Evolutionary conservation across 2,888 invertebrate species (phyloP), one percentile per base, ranked within the genome.

Genomic region (Netelia melanura): DNA sequence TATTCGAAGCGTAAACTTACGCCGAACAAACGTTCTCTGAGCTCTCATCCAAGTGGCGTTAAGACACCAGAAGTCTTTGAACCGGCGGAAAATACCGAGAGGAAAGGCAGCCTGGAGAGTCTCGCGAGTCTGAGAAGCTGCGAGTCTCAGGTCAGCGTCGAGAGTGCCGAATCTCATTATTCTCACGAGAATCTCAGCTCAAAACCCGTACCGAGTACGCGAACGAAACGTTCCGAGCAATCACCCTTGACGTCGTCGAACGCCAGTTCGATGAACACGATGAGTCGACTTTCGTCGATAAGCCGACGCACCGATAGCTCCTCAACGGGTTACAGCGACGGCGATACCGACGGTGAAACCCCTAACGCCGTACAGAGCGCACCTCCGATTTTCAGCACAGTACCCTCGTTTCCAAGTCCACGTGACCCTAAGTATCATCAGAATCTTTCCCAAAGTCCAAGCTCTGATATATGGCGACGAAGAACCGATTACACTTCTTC

Each of bases 61-160:
- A 85, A 80, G 17, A 79, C 77, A 23, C 83, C 85, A 11, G 88
- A 88, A 92, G 92, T 88, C 11, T 90, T 90, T 30, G 91, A 91
- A 54, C 87, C 90, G 0, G 91, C 90, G 0, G 91, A 92, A 2
- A 89, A 91, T 30, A 89, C 93, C 1, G 94, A 94, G 75, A 92
- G 95, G 48, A 95, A 95, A 90, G 95, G 95, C 44, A 95, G 95
- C 84, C 93, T 94, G 62, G 95, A 95, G 87, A 95, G 95, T 56
- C 91, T 95, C 65, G 94, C 94, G 8, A 95, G 95, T 21, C 90
- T 93, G 70, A 92, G 93, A 74, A 94, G 94, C 85, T 93, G 91
- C 67, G 94, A 94, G 87, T 94, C 94, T 56, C 95, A 95, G 86
- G 92, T 94, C 3, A 95, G 95, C 87, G 93, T 94, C 6, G 95